Percentiles rank a stretch among this genome's conserved stretches.
Conservation (phyloP, 2,797 vertebrate genomes). For the Arctocebus calabarensis region DNA sequence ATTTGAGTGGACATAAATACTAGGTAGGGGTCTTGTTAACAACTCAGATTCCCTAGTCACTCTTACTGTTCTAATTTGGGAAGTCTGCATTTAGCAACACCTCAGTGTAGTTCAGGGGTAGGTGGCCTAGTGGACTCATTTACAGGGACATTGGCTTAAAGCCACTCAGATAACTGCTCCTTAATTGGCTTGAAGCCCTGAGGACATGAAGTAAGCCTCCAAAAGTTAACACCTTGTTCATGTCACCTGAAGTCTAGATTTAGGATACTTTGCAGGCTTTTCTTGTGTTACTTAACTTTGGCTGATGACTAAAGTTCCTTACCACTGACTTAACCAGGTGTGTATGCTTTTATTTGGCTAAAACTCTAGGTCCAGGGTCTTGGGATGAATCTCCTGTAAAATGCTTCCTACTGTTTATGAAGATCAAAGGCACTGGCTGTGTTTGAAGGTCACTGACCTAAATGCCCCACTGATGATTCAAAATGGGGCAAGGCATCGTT, state of each 20-base stretch:
- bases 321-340: not conserved
- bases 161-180: not conserved
- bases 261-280: not conserved
- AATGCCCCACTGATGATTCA: slow-evolving; percentile 59
- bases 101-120: not conserved
- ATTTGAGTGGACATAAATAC: not conserved
- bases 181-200: not conserved
- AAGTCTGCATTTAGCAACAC: not conserved
- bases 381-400: slow-evolving; percentile 11
- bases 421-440: slow-evolving; percentile 69
- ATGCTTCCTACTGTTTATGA: slow-evolving; percentile 55
- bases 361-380: not conserved
- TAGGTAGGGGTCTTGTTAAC: not conserved
- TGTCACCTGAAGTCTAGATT: slow-evolving; percentile 32
- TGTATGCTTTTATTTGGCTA: slow-evolving; percentile 35
- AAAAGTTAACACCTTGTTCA: not conserved
- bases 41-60: not conserved
- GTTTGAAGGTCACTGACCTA: slow-evolving; percentile 51
- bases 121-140: not conserved
- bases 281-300: slow-evolving; percentile 50
- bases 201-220: not conserved
- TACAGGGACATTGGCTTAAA: not conserved
- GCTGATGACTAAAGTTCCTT: slow-evolving; percentile 28
- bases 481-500: not conserved
- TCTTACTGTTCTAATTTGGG: not conserved